Evolutionary conservation across 1,140 invertebrate genomes (phyloP), one percentile per base, ranked within the genome.

Genomic region (Macrobrachium rosenbergii): DNA sequence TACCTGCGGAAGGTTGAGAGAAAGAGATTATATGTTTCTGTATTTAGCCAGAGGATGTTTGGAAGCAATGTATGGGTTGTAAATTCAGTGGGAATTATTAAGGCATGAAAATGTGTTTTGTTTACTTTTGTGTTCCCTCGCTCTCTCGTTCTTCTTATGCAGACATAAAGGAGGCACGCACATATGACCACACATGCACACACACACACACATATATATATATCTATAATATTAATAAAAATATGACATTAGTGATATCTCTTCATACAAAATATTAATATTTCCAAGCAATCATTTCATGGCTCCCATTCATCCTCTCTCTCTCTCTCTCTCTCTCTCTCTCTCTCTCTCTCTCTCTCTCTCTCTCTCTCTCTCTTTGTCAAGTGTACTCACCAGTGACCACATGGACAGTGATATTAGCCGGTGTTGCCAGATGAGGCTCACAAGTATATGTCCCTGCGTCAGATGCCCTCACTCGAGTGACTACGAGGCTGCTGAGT

Each of bases 401-500:
- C 5, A 89, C 88, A 52, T 89, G 88, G 19, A 89, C 88, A n/a
- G 88, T 83, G 2, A 89, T 85, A 58, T 86, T 89, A 67, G 88
- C 88, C n/a, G 80, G 88, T 6, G 88, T 83, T 19, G 88, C 88
- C 64, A 89, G 80, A 62, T 89, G 88, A 0, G 88, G 88, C 45
- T 89, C 81, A 52, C 88, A 89, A 12, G 86, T 82, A 75, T 89
- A 89, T 17, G 83, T 88, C 6, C 89, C 89, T 6, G 89, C 89
- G 28, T 89, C 89, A 5, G 85, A 82, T 10, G 63, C 59, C 16
- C 77, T 58, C 21, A 89, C 89, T 37, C 84, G 83, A 0, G 76
- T 77, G n/a, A 89, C 89, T 8, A 88, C 89, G 6, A 89, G 78
- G 52, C 87, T 89, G 52, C 85, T 88, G 84, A 88, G 59, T 81